These are phyloP conservation scores for Zygogramma bicolorata DNA, from an alignment of 2,888 invertebrate genomes.

Conservation along the genomic window DNA sequence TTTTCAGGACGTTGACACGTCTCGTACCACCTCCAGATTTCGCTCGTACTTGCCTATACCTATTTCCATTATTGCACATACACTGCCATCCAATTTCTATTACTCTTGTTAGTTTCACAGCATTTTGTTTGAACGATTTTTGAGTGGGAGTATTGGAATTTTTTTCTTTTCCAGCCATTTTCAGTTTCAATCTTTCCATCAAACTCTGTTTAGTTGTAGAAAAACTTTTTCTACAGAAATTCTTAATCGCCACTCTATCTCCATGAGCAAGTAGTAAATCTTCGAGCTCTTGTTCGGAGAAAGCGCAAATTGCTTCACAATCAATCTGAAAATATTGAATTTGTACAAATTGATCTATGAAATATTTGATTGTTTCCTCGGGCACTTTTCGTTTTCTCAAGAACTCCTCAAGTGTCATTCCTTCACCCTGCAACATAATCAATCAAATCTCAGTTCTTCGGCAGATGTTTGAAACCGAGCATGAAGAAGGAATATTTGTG, in stretches of 20 bases:
- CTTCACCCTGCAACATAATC: too few relatives aligned
- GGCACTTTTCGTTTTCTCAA: too few relatives aligned
- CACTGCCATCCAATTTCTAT: constrained; percentile 19
- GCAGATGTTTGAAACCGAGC: too few relatives aligned
- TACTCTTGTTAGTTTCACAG: constrained; percentile 7
- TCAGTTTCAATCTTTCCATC: constrained; percentile 14
- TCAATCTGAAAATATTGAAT: background rate
- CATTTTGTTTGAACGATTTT: background rate
- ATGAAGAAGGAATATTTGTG: too few relatives aligned
- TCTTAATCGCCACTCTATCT: background rate
- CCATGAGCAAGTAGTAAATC: background rate
- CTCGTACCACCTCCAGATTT: constrained; percentile 14
- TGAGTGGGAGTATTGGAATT: background rate
- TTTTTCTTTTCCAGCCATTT: background rate
- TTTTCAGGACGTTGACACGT: background rate
- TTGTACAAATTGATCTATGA: too few relatives aligned
- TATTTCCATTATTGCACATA: background rate
- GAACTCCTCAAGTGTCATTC: too few relatives aligned
- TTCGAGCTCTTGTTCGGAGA: background rate
- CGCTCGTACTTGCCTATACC: background rate
- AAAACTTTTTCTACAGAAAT: background rate
- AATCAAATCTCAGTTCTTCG: too few relatives aligned
- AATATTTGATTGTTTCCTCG: too few relatives aligned
- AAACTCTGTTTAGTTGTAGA: constrained; percentile 17
- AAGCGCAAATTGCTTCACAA: background rate